phyloP scores from a whole-genome alignment of 2,888 invertebrate genomes.

The Allophyes oxyacanthae region DNA sequence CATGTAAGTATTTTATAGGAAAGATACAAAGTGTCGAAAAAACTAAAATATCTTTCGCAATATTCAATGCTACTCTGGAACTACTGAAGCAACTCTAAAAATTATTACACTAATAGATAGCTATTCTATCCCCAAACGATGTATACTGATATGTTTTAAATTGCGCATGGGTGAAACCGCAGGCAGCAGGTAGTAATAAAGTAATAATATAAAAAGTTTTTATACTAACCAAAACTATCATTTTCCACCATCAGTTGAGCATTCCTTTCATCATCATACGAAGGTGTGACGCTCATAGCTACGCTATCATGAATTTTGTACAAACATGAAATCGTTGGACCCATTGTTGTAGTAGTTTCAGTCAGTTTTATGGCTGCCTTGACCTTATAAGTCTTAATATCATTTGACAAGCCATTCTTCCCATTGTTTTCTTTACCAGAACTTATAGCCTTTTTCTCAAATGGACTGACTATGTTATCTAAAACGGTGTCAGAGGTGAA shows the following conservation, averaged over 20 bases:
- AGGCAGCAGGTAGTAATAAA: no score
- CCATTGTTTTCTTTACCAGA: constrained; percentile 65
- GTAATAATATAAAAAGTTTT: constrained; percentile 14
- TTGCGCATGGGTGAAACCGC: no score
- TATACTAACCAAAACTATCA: constrained; percentile 75
- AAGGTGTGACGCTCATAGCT: constrained; percentile 77
- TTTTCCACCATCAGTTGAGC: constrained; percentile 78
- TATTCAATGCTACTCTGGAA: no score
- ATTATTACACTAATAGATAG: no score
- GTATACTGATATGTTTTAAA: no score
- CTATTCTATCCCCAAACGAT: no score
- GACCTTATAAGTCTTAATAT: constrained; percentile 70
- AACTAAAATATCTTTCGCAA: no score
- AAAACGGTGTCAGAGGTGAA: constrained; percentile 62
- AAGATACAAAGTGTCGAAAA: no score
- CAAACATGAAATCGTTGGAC: constrained; percentile 76
- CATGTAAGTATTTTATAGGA: no score
- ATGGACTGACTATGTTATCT: constrained; percentile 63
- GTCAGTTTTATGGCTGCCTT: constrained; percentile 68
- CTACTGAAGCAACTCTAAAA: no score
- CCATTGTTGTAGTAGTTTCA: constrained; percentile 66
- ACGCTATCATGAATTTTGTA: constrained; percentile 79
- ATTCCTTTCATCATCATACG: constrained; percentile 77
- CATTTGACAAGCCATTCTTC: constrained; percentile 68
- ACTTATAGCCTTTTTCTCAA: constrained; percentile 65